Percentiles rank a stretch among this genome's conserved stretches.
Evolutionary conservation across 2,888 invertebrate genomes (phyloP).

Genomic region (Napeogenes inachia): DNA sequence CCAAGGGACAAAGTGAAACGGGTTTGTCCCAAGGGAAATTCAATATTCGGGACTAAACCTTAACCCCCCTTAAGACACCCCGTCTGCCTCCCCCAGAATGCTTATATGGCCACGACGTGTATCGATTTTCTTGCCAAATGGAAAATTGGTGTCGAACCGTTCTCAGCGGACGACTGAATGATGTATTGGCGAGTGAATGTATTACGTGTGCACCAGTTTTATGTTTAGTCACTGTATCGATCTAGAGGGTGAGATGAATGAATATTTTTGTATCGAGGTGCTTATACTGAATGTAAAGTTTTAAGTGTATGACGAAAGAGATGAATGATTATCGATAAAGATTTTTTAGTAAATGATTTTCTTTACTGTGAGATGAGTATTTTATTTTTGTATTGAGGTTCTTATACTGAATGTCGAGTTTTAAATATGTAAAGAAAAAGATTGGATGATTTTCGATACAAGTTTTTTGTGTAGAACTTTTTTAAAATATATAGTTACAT

Average conservation of each 20-base stretch:
- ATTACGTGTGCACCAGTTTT: slow-evolving; percentile 50
- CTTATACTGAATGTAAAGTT: slow-evolving; percentile 17
- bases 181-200: slow-evolving; percentile 35
- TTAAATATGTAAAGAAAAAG: too few species aligned
- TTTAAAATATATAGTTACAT: too few species aligned
- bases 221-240: slow-evolving; percentile 68
- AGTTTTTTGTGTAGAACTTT: too few species aligned
- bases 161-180: slow-evolving; percentile 70
- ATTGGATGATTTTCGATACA: too few species aligned
- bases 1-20: slow-evolving; percentile 78
- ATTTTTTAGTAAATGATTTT: too few species aligned
- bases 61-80: slow-evolving; percentile 77
- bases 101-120: slow-evolving; percentile 78
- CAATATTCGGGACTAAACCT: slow-evolving; percentile 79
- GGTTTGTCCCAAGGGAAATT: slow-evolving; percentile 79
- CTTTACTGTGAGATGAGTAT: too few species aligned
- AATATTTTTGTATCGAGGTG: slow-evolving; percentile 67
- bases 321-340: too few species aligned
- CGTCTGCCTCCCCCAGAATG: slow-evolving; percentile 75
- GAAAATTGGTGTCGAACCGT: slow-evolving; percentile 77
- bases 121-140: slow-evolving; percentile 78
- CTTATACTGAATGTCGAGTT: too few species aligned
- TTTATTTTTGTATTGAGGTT: too few species aligned
- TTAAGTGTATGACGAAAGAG: slow-evolving; percentile 16
- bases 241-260: slow-evolving; percentile 65